Percentiles rank a stretch among this genome's conserved stretches.
Evolutionary conservation across 2,113 vertebrate genomes (phyloP).

Genomic region (Halichoeres trimaculatus): DNA sequence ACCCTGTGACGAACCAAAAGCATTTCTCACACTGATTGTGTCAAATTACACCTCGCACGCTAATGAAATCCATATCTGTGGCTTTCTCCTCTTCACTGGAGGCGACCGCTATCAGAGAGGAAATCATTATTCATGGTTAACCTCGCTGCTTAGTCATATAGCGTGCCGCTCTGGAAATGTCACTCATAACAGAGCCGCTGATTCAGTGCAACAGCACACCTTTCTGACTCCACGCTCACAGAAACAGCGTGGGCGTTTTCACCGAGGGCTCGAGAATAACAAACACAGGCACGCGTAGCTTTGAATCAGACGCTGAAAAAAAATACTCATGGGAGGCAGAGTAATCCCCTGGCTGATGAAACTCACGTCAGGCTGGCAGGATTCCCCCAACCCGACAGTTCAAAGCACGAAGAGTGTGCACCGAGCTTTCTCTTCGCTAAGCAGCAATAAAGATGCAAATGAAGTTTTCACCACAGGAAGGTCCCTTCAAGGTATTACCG

Average conservation of each 20-base stretch:
- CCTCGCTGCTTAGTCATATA: constrained; percentile 46
- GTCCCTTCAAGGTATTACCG: constrained; percentile 8
- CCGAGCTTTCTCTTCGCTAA: constrained; percentile 17
- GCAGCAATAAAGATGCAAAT: constrained; percentile 65
- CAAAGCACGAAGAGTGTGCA: background rate
- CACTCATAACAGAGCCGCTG: constrained; percentile 29
- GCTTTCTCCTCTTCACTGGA: constrained; percentile 23
- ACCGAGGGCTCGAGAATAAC: constrained; percentile 21
- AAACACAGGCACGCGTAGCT: constrained; percentile 13
- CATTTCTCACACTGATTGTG: background rate
- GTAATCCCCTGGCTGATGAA: constrained; percentile 38
- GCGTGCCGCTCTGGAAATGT: constrained; percentile 43
- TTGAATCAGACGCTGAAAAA: constrained; percentile 6
- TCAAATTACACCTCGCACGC: constrained; percentile 14
- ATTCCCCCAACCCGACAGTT: constrained; percentile 12
- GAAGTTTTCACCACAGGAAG: constrained; percentile 40
- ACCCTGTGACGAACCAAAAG: background rate
- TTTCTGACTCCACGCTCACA: constrained; percentile 14
- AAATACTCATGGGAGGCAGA: constrained; percentile 28
- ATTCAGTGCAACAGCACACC: constrained; percentile 44
- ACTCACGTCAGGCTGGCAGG: constrained; percentile 8
- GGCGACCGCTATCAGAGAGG: constrained; percentile 33
- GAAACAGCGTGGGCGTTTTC: constrained; percentile 33
- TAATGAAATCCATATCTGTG: constrained; percentile 25
- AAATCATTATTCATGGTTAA: constrained; percentile 57